A percentile compares a stretch with the other conserved stretches of the same genome.
phyloP scores from a whole-genome alignment of 2,113 vertebrate species.

The Piaya cayana region DNA sequence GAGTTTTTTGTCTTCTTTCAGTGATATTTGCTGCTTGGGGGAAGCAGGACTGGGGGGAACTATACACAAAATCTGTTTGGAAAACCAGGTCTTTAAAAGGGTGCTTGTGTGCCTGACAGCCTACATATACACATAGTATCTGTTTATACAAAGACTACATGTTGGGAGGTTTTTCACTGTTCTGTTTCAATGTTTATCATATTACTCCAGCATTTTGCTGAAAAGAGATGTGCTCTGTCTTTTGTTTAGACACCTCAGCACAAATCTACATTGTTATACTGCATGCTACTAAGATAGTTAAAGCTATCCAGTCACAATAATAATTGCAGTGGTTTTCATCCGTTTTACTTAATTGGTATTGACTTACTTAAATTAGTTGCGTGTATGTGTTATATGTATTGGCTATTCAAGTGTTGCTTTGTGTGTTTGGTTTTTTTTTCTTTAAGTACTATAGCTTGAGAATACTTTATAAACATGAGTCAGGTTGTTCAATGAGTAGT shows the following conservation, averaged over 20 bases:
- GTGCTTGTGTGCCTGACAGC: neutral
- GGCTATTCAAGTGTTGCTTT: neutral
- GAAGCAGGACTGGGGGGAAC: fast-evolving
- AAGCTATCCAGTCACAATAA: constrained; percentile 32
- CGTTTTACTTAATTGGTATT: constrained; percentile 61
- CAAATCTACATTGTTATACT: constrained; percentile 53
- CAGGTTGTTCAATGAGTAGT: neutral
- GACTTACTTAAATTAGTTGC: constrained; percentile 59
- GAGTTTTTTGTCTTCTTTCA: neutral
- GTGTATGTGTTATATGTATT: neutral
- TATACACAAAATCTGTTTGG: neutral
- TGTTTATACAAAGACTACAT: neutral
- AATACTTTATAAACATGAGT: neutral
- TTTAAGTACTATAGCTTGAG: neutral
- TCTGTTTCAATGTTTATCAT: constrained; percentile 52
- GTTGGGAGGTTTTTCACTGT: constrained; percentile 9
- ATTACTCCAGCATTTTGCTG: constrained; percentile 37
- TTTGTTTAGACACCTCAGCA: constrained; percentile 46
- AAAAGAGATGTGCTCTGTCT: constrained; percentile 36
- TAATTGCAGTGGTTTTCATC: constrained; percentile 14
- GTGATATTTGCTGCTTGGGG: neutral
- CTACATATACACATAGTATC: neutral
- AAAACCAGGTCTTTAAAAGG: neutral
- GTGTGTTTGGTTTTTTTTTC: neutral
- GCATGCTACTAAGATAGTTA: constrained; percentile 25